Conservation (phyloP, 2,113 vertebrate species). For the Phylloscopus whistleri region DNA sequence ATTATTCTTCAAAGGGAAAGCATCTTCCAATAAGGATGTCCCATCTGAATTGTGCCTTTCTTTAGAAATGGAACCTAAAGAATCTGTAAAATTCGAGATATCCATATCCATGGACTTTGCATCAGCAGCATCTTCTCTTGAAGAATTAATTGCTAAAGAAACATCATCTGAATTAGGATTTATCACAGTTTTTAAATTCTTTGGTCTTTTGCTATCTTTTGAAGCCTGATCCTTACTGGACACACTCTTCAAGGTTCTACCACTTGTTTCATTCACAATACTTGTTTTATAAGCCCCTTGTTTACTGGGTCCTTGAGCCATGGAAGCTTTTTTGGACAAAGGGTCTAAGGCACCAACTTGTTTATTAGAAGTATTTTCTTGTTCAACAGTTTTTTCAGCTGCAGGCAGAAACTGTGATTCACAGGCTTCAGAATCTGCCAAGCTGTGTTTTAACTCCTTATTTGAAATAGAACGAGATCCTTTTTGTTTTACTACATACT, state of each 20-base stretch:
- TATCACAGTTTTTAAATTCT: conserved; percentile 42
- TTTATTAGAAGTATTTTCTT: conserved; percentile 37
- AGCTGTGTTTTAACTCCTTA: conserved; percentile 35
- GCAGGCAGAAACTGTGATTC: conserved; percentile 13
- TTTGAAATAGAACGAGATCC: background rate
- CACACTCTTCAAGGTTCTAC: background rate
- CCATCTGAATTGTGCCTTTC: background rate
- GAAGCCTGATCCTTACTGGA: background rate
- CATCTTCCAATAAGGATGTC: background rate
- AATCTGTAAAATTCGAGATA: background rate
- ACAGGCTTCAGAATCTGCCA: background rate
- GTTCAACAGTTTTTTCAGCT: conserved; percentile 44
- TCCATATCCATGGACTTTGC: conserved; percentile 1
- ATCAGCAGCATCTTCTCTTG: conserved; percentile 1
- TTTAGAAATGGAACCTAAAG: background rate
- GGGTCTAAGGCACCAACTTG: conserved; percentile 32
- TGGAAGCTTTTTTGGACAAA: conserved; percentile 10
- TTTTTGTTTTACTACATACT: conserved; percentile 47
- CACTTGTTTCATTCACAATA: background rate
- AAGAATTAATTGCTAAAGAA: conserved; percentile 16
- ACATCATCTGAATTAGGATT: conserved; percentile 21
- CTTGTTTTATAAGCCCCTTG: background rate
- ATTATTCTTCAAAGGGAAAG: background rate
- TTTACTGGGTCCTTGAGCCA: conserved; percentile 31
- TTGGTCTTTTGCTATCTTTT: conserved; percentile 44